A percentile compares a stretch with the other conserved stretches of the same genome.
Conservation (phyloP, 2,113 vertebrate species). For the Toxostoma redivivum region DNA sequence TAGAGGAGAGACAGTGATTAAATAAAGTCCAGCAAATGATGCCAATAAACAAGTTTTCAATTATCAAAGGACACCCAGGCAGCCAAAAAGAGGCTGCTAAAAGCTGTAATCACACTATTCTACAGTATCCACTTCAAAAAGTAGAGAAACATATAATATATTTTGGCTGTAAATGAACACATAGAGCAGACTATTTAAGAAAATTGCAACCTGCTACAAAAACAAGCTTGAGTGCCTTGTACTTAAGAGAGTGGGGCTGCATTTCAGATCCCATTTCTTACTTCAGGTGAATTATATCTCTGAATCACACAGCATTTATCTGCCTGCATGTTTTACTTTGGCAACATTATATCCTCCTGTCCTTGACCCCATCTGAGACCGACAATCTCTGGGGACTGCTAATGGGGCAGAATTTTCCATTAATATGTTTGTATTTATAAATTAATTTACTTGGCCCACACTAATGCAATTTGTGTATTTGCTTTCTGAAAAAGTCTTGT, state of each 20-base stretch:
- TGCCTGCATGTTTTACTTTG: constrained; percentile 31
- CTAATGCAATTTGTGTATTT: constrained; percentile 18
- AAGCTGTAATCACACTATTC: constrained; percentile 62
- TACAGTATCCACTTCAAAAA: constrained; percentile 23
- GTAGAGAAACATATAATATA: constrained; percentile 20
- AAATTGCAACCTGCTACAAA: constrained; percentile 68
- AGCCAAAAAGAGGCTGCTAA: constrained; percentile 51
- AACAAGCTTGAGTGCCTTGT: constrained; percentile 56
- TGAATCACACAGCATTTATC: constrained; percentile 26
- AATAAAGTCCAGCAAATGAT: constrained; percentile 46
- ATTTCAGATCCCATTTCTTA: constrained; percentile 52
- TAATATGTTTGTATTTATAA: constrained; percentile 33
- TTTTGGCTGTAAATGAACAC: constrained; percentile 46
- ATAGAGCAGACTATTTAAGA: constrained; percentile 58
- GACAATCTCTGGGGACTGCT: not conserved
- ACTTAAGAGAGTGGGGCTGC: constrained; percentile 35
- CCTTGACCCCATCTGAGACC: constrained; percentile 37
- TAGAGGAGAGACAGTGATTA: constrained; percentile 32
- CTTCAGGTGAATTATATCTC: constrained; percentile 55
- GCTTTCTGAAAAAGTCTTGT: not conserved
- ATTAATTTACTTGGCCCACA: constrained; percentile 10
- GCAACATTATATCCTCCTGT: constrained; percentile 1
- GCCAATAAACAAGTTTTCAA: constrained; percentile 60
- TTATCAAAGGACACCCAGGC: constrained; percentile 39
- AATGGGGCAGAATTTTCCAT: constrained; percentile 11